phyloP scores from a whole-genome alignment of 2,113 vertebrate genomes.

The Oophaga pumilio region DNA sequence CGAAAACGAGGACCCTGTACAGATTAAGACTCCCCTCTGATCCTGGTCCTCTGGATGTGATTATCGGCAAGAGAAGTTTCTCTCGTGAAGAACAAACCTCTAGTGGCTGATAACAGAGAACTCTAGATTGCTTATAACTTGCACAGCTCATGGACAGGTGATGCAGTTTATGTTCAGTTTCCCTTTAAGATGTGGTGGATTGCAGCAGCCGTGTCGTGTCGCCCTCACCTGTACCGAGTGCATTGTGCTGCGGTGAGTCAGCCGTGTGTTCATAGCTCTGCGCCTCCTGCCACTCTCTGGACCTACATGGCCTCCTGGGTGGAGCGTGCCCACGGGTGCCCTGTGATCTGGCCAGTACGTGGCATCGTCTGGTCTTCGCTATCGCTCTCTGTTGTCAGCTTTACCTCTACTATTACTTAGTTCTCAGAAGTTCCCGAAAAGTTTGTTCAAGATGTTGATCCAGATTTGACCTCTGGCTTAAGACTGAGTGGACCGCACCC shows the following conservation, averaged over 20 bases:
- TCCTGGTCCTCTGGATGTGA: too few relatives aligned
- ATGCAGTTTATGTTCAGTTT: neutral
- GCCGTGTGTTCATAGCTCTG: neutral
- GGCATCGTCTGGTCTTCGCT: neutral
- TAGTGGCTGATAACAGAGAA: neutral
- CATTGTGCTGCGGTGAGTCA: neutral
- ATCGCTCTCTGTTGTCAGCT: too few relatives aligned
- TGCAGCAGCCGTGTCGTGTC: neutral
- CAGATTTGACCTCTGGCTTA: too few relatives aligned
- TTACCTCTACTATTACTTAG: neutral
- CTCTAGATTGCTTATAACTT: neutral
- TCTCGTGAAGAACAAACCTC: neutral
- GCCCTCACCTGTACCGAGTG: too few relatives aligned
- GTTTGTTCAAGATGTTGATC: neutral
- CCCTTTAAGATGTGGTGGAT: neutral
- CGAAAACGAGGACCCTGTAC: too few relatives aligned
- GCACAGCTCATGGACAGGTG: too few relatives aligned
- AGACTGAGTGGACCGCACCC: too few relatives aligned
- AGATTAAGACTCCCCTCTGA: too few relatives aligned
- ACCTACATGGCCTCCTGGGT: neutral
- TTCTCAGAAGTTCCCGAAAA: neutral
- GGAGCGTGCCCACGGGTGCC: neutral
- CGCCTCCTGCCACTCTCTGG: neutral
- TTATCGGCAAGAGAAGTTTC: too few relatives aligned
- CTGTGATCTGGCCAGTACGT: too few relatives aligned